Base-by-base conservation (phyloP, 2,113 vertebrate species). In the Salminus brasiliensis region DNA sequence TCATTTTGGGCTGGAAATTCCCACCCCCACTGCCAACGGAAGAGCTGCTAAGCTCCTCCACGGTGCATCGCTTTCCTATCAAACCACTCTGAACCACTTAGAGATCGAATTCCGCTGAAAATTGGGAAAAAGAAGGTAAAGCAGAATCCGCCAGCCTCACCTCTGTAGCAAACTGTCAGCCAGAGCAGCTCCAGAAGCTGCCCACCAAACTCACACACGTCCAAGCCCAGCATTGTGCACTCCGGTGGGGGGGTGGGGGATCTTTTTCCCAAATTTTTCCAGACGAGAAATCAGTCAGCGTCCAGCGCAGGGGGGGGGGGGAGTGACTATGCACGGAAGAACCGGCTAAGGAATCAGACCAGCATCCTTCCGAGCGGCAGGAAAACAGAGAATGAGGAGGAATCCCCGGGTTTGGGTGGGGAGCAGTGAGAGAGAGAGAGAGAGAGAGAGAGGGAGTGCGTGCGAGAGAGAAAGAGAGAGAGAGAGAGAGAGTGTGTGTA, bases 111-210 rank as follows among this genome's bases (percentile, higher is more conserved):
- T 52, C 2, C 5, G 4, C 1, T 15, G 47, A 5, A 52, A 52
- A 16, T 49, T 49, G 0, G 15, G 10, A 49, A 0, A 23, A 30
- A 18, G 12, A 67, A 76, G 41, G 27, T 69, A 23, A 71, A 52
- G 6, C 12, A 73, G 25, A 70, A 47, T 21, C 18, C 25, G 67
- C 5, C 5, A 74, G 52, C 67, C 94, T 94, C 92, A 95, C 94
- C 95, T 94, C 90, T 91, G 85, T 94, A 94, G 91, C 95, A 96
- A 68, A 96, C 87, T 27, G 95, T 93, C 76, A 97, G 88, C 94
- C 95, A 95, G 81, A 97, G 93, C 91, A 96, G 93, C 90, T 96
- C 95, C 86, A 95, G 91, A 79, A 94, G 86, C 90, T 94, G 93
- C 77, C 91, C 92, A 66, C 95, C 95, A 76, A 95, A 93, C 92